phyloP scores from a whole-genome alignment of 2,888 invertebrate genomes.

The Steinernema carpocapsae region DNA sequence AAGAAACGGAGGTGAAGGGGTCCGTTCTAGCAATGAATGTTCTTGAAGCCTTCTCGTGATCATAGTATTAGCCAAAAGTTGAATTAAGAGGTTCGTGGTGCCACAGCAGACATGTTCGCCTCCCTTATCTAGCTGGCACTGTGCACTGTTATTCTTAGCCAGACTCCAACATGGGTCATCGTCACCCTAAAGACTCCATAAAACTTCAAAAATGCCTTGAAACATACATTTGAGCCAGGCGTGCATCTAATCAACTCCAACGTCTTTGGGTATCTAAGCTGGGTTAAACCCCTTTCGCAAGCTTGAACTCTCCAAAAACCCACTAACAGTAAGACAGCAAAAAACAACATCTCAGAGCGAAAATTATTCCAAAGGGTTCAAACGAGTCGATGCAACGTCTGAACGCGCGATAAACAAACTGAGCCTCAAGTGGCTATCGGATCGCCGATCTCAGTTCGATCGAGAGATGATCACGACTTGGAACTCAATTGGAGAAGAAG shows the following conservation, averaged over 20 bases:
- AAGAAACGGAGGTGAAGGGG: not conserved
- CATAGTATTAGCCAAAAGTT: too few relatives aligned
- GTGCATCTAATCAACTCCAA: not conserved
- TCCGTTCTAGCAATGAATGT: not conserved
- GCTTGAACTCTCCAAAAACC: not conserved
- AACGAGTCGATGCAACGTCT: not conserved
- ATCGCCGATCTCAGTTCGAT: not conserved
- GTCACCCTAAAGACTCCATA: not conserved
- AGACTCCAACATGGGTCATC: not conserved
- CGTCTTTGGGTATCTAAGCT: slow-evolving; percentile 1
- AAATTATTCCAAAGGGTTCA: not conserved
- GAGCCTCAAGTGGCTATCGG: slow-evolving; percentile 16
- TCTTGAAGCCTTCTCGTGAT: not conserved
- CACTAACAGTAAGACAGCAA: not conserved
- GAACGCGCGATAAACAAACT: slow-evolving; percentile 13
- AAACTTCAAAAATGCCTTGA: not conserved
- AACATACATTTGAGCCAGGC: not conserved
- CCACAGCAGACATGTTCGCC: slow-evolving; percentile 7
- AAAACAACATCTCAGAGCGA: not conserved
- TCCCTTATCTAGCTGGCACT: not conserved
- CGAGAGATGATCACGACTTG: slow-evolving; percentile 8
- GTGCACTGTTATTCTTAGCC: not conserved
- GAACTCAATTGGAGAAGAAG: not conserved
- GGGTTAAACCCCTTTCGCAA: not conserved
- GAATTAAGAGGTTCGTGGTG: not conserved